These are phyloP conservation scores for Xyliphius kryptos DNA, from an alignment of 2,113 vertebrate species.

Conservation along the genomic window DNA sequence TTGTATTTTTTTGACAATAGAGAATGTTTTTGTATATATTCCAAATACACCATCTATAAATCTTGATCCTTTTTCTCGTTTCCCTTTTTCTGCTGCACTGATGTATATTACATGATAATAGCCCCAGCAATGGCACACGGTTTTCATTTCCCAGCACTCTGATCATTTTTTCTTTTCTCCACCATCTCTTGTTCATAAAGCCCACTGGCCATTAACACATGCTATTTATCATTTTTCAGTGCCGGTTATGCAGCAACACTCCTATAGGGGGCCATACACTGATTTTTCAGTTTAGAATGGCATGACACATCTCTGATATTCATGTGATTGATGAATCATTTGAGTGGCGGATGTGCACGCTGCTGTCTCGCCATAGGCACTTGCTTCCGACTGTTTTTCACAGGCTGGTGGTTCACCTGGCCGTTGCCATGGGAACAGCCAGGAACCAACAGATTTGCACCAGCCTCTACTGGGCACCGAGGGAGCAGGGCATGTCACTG, in stretches of 20 bases:
- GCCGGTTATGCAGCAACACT: not conserved
- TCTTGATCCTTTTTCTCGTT: too few relatives aligned
- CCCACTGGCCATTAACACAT: not conserved
- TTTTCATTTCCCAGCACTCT: constrained; percentile 21
- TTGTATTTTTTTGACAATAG: too few relatives aligned
- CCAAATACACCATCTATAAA: too few relatives aligned
- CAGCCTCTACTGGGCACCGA: constrained; percentile 55
- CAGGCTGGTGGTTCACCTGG: constrained; percentile 69
- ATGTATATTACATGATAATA: constrained; percentile 25
- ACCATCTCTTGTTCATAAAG: not conserved
- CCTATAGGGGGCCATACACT: constrained; percentile 3
- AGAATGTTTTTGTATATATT: too few relatives aligned
- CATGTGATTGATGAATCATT: not conserved
- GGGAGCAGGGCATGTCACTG: constrained; percentile 50
- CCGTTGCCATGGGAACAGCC: constrained; percentile 73
- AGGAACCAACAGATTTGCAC: constrained; percentile 67
- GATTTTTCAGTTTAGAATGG: not conserved
- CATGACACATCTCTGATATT: not conserved
- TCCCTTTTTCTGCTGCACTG: constrained; percentile 11
- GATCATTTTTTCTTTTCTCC: not conserved
- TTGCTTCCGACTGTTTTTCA: constrained; percentile 54
- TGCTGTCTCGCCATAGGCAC: constrained; percentile 50
- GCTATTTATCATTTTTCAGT: constrained; percentile 1
- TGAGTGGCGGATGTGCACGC: not conserved
- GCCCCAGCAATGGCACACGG: constrained; percentile 29